Percentiles rank a stretch among this genome's conserved stretches.
Evolutionary conservation across 2,113 vertebrate species (phyloP).

Genomic region (Cyprinus carpio): DNA sequence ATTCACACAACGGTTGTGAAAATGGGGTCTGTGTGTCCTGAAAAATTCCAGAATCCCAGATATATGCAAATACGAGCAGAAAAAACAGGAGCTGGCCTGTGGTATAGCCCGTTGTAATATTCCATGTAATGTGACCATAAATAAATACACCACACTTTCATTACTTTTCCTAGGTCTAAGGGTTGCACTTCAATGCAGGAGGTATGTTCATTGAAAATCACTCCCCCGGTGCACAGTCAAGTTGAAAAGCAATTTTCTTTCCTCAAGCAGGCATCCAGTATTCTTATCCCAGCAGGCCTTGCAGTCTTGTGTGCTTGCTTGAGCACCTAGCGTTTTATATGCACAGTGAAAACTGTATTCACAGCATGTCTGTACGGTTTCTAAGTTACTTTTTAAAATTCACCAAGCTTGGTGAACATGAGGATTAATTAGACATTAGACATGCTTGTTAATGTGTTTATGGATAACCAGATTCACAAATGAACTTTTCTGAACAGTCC

Average conservation of each 20-base stretch:
- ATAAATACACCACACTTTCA: neutral
- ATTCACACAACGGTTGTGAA: no score
- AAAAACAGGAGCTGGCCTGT: neutral
- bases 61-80: neutral
- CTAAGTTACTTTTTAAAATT: neutral
- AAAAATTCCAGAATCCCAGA: no score
- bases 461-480: neutral
- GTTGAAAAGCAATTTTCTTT: slow-evolving; percentile 14
- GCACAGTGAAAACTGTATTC: neutral
- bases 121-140: neutral
- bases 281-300: slow-evolving; percentile 6
- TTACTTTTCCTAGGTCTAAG: neutral
- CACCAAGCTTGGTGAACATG: neutral
- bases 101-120: neutral
- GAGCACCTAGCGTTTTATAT: neutral
- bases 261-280: slow-evolving; percentile 10
- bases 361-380: neutral
- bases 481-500: neutral
- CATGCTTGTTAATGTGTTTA: neutral
- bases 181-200: neutral
- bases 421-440: neutral
- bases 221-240: neutral
- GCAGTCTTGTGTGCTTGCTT: neutral
- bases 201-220: slow-evolving; percentile 17
- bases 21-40: no score